Percentiles rank a stretch among this genome's conserved stretches.
These are phyloP conservation scores for Lumbricus terrestris DNA, from an alignment of 2,888 invertebrate species.

Conservation along the genomic window DNA sequence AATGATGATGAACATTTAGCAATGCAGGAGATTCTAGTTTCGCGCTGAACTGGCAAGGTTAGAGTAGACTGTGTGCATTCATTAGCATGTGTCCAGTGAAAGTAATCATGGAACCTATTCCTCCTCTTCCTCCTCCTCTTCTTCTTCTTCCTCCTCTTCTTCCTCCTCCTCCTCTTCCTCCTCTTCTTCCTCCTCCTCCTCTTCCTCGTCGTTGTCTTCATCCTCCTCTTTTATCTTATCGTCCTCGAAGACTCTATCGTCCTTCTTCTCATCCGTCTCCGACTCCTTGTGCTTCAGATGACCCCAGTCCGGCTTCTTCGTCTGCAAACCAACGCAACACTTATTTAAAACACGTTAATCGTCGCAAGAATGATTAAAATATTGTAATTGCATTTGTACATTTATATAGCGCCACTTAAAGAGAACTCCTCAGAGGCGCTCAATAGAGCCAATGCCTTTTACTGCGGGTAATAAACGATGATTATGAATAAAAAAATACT, in stretches of 20 bases:
- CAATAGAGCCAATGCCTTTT: too few species aligned
- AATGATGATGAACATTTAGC: not conserved
- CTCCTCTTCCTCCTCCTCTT: constrained; percentile 13
- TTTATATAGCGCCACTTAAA: too few species aligned
- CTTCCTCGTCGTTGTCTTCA: constrained; percentile 25
- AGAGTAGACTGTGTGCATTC: not conserved
- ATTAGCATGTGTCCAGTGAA: not conserved
- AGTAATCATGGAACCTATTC: not conserved
- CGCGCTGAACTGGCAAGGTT: not conserved
- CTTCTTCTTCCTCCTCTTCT: constrained; percentile 20
- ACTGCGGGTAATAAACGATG: too few species aligned
- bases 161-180: constrained; percentile 26
- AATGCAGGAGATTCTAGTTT: not conserved
- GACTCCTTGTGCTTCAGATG: constrained; percentile 34
- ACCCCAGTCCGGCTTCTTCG: constrained; percentile 37
- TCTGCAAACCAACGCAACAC: not conserved
- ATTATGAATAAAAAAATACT: too few species aligned
- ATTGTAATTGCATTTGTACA: too few species aligned
- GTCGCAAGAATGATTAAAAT: too few species aligned
- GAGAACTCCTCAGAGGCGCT: too few species aligned
- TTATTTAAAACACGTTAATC: too few species aligned
- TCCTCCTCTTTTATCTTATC: constrained; percentile 20
- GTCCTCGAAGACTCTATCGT: constrained; percentile 33
- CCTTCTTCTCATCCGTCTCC: constrained; percentile 34
- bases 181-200: constrained; percentile 25